Conservation (phyloP, 2,888 invertebrate species). For the Eurytoma adleriae region DNA sequence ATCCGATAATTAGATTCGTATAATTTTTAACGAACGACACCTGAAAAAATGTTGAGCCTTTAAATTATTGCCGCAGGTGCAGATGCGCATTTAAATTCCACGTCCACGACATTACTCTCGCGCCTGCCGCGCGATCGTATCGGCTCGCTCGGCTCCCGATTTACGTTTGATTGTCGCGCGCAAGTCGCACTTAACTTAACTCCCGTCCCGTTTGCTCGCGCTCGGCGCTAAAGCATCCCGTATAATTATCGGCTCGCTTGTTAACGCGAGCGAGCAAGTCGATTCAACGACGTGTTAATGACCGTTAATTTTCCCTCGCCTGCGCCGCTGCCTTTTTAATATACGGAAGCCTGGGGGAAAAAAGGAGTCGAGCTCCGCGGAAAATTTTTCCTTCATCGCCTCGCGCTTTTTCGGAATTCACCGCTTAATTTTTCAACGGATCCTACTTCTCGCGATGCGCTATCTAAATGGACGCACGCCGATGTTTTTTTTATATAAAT, state of each 20-base stretch:
- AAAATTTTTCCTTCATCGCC: background rate
- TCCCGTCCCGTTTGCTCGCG: background rate
- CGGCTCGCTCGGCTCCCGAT: background rate
- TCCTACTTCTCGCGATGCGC: no score
- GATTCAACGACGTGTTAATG: constrained; percentile 35
- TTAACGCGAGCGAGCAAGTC: constrained; percentile 21
- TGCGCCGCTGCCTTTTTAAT: background rate
- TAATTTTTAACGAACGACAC: no score
- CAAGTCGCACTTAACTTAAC: background rate
- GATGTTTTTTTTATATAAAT: background rate
- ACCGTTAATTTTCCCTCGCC: constrained; percentile 34
- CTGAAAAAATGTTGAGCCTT: no score
- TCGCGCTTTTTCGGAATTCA: no score
- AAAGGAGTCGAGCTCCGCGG: background rate
- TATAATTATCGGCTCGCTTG: constrained; percentile 19
- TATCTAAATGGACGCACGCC: no score
- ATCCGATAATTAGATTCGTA: no score
- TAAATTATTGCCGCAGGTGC: no score
- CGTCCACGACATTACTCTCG: no score
- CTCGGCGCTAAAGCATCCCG: background rate
- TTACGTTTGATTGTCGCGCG: background rate
- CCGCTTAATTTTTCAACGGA: no score
- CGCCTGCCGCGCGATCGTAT: background rate
- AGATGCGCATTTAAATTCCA: no score
- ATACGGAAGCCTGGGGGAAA: no score